These are phyloP conservation scores for Bicyclus anynana DNA, from an alignment of 1,140 invertebrate genomes.

Conservation along the genomic window DNA sequence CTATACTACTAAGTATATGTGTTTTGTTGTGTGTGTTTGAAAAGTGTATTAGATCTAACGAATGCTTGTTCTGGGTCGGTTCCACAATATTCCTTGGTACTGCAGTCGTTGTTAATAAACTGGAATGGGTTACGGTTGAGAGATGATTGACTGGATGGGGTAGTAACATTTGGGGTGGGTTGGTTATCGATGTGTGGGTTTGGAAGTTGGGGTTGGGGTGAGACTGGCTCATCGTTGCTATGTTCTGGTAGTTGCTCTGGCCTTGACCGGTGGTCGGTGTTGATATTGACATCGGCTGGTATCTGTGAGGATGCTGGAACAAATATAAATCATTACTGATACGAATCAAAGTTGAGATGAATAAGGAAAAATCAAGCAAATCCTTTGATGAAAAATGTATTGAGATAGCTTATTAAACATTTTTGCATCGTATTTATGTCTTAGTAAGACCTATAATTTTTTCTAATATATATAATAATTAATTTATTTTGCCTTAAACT, in stretches of 20 bases:
- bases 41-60: slow-evolving; percentile 57
- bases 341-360: too few relatives aligned
- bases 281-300: slow-evolving; percentile 66
- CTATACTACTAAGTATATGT: slow-evolving; percentile 33
- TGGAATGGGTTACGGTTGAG: slow-evolving; percentile 31
- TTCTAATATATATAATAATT: too few relatives aligned
- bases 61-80: slow-evolving; percentile 44
- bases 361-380: too few relatives aligned
- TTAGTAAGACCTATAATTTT: too few relatives aligned
- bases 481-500: too few relatives aligned
- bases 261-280: slow-evolving; percentile 54
- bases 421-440: too few relatives aligned
- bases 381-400: too few relatives aligned
- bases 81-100: slow-evolving; percentile 37
- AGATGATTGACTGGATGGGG: slow-evolving; percentile 30
- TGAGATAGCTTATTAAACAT: too few relatives aligned
- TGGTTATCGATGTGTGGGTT: slow-evolving; percentile 15
- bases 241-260: slow-evolving; percentile 58
- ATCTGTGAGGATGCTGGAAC: slow-evolving; percentile 51
- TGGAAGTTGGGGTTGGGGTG: slow-evolving; percentile 59
- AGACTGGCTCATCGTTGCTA: slow-evolving; percentile 55
- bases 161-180: slow-evolving; percentile 15
- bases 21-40: slow-evolving; percentile 39
- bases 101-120: slow-evolving; percentile 36
- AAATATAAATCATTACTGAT: slow-evolving; percentile 2